These are phyloP conservation scores for Sebastes vulpes DNA, from an alignment of 2,797 vertebrate genomes.

Conservation along the genomic window DNA sequence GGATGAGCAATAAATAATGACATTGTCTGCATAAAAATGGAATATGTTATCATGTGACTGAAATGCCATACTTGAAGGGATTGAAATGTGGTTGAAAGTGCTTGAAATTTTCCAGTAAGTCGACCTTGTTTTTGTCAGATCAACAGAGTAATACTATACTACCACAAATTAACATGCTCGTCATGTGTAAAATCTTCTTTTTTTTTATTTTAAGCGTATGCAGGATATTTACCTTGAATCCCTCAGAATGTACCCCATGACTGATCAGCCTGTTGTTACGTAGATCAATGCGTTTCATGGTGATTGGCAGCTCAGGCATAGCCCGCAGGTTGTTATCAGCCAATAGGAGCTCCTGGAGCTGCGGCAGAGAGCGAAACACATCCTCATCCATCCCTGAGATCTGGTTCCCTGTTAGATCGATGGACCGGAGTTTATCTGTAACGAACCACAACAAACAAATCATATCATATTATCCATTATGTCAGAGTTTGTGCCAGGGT, in stretches of 20 bases:
- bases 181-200: neutral
- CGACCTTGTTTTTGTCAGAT: neutral
- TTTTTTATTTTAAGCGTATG: neutral
- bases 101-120: neutral
- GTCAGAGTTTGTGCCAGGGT: neutral
- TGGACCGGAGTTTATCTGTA: conserved; percentile 85
- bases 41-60: no score
- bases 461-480: no score
- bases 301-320: conserved; percentile 83
- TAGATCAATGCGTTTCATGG: conserved; percentile 80
- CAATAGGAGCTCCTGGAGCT: conserved; percentile 86
- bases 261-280: conserved; percentile 84
- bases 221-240: conserved; percentile 77
- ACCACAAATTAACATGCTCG: neutral
- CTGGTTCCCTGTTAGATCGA: conserved; percentile 87
- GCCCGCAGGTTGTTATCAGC: conserved; percentile 81
- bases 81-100: no score
- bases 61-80: no score
- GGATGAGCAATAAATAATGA: no score
- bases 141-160: neutral
- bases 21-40: no score
- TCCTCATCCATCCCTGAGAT: conserved; percentile 81
- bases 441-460: neutral
- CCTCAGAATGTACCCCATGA: conserved; percentile 74
- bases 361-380: conserved; percentile 75